Evolutionary conservation across 92 coral and sea anemone species (phyloP).

Genomic region (Umimayanthus chanpuru): DNA sequence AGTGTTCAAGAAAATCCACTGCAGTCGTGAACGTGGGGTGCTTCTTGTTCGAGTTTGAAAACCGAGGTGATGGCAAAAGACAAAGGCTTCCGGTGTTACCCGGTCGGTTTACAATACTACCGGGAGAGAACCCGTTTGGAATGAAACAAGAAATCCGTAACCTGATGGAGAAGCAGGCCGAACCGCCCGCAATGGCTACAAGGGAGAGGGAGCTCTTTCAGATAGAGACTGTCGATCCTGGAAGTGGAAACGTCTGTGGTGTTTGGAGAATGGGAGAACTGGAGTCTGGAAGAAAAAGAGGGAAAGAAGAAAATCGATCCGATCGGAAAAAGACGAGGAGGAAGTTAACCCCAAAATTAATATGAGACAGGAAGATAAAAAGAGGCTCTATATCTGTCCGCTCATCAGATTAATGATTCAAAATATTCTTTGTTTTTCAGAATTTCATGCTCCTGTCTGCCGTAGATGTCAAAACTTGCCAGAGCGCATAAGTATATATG

Average conservation of each 20-base stretch:
- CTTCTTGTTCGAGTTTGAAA: conserved; percentile 70
- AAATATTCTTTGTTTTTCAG: too few species aligned
- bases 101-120: conserved; percentile 48
- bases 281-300: neutral
- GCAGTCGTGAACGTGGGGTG: conserved; percentile 51
- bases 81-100: conserved; percentile 48
- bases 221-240: neutral
- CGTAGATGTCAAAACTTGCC: too few species aligned
- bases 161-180: neutral
- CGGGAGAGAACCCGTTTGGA: conserved; percentile 44
- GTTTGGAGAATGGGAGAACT: neutral
- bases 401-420: neutral
- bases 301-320: neutral
- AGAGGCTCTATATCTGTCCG: neutral
- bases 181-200: conserved; percentile 1
- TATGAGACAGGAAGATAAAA: neutral
- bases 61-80: conserved; percentile 18
- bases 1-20: neutral
- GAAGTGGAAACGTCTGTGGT: neutral
- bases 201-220: neutral
- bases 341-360: neutral
- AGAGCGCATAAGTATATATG: too few species aligned
- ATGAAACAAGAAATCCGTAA: conserved; percentile 1
- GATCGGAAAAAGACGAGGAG: neutral
- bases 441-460: too few species aligned